Conservation (phyloP, 2,113 vertebrate species). For the Pipa parva region DNA sequence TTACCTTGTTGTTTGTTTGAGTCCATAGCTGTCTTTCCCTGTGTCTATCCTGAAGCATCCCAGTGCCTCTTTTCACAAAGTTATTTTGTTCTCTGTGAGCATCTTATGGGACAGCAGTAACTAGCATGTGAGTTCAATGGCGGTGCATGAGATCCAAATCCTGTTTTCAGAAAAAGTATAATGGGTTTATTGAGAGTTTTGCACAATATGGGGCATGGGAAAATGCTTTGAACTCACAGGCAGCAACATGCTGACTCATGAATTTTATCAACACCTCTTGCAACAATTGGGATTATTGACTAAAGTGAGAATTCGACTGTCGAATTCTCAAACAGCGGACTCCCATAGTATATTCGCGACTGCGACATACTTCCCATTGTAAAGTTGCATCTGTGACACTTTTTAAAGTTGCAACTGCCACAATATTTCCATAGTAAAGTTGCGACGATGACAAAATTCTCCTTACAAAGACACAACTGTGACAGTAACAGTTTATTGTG, state of each 20-base stretch:
- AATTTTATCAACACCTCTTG: not conserved
- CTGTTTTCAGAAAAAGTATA: constrained; percentile 58
- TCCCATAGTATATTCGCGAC: no score
- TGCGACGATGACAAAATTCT: no score
- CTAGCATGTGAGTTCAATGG: constrained; percentile 52
- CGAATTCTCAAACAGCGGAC: no score
- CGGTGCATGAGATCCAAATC: constrained; percentile 53
- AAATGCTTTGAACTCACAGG: constrained; percentile 22
- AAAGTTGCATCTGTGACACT: no score
- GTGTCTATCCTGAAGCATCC: constrained; percentile 44
- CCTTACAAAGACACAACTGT: no score
- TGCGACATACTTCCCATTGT: no score
- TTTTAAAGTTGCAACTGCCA: no score
- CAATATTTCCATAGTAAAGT: no score
- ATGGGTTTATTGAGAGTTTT: constrained; percentile 49
- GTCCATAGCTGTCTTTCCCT: constrained; percentile 54
- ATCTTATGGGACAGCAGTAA: constrained; percentile 52
- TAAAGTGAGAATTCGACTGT: no score
- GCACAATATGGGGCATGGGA: constrained; percentile 22
- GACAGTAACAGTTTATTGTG: no score
- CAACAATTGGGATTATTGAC: no score
- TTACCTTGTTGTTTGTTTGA: constrained; percentile 66
- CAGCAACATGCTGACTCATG: not conserved
- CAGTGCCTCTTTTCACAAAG: constrained; percentile 53
- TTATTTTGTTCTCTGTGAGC: constrained; percentile 53